phyloP scores from a whole-genome alignment of 2,113 vertebrate genomes.

The Lontra canadensis region DNA sequence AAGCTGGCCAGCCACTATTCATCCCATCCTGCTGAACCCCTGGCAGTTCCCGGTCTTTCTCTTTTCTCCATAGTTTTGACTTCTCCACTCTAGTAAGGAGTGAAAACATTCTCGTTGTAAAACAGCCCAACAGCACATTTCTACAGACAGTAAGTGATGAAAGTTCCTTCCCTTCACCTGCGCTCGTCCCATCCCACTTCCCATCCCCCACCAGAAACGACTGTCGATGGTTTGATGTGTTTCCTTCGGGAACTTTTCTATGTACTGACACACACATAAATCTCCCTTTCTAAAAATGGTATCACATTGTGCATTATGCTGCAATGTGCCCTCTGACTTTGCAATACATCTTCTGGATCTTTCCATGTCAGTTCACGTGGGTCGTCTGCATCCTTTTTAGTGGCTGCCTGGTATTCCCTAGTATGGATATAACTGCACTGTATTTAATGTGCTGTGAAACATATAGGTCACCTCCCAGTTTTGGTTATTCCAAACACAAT shows the following conservation, averaged over 20 bases:
- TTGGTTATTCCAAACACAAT: not conserved
- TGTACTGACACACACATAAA: not conserved
- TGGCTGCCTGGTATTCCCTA: not conserved
- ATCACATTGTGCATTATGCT: not conserved
- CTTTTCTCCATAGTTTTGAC: not conserved
- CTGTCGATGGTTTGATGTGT: too few relatives aligned
- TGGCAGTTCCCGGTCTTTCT: not conserved
- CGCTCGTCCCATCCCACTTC: not conserved
- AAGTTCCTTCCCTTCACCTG: not conserved
- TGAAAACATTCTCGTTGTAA: not conserved
- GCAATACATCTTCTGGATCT: not conserved
- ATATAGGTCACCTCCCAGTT: not conserved
- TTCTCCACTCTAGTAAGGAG: not conserved
- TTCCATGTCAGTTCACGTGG: not conserved
- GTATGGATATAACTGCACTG: not conserved
- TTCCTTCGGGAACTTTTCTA: not conserved
- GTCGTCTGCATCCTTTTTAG: not conserved
- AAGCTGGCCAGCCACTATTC: not conserved
- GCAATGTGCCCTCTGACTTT: not conserved
- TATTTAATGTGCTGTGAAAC: not conserved
- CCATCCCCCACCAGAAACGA: not conserved
- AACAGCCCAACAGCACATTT: not conserved
- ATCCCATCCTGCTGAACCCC: not conserved
- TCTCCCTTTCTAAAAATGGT: not conserved
- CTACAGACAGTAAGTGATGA: not conserved